Base-by-base conservation (phyloP, 64 coral and sea anemone genomes). In the Acropora tenuis region DNA sequence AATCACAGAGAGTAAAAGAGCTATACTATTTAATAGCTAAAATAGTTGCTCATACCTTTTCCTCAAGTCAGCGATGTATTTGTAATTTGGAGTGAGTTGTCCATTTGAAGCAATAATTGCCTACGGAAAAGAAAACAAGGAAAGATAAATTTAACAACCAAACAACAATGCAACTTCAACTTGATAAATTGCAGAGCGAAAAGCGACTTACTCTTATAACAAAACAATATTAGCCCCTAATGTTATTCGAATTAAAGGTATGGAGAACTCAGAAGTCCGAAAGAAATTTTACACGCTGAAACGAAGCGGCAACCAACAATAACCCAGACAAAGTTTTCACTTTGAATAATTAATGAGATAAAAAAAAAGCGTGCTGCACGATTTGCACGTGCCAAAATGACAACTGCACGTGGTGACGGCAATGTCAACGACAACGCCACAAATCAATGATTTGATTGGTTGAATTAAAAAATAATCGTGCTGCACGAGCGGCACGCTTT, bases 101-200 rank as follows among this genome's bases (percentile, higher is more conserved):
- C 94, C 94, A 92, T 99, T 99, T 40, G 97, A 99, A 2, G 97
- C 92, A 19, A 99, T 99, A 42, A 99, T 86, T 10, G 97, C 97
- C 97, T 99, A 43, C 17, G 1, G 44, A 55, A 76, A 74, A 41
- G 53, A 77, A 46, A 52, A 55, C 44, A 92, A 10, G 47, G 13
- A 82, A 4, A 61, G 13, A 8, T 6, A 10, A 11, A 8, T 11
- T 61, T 11, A 61, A 7, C 58, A 12, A 15, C 11, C 59, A 63
- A 63, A 13, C 9, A 63, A 8, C 10, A 63, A 13, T 63, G 59
- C 59, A 30, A 30, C 30, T 30, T 30, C 30, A 30, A 30, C 30
- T 30, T 30, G 30, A 30, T 30, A 30, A 30, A 30, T 30, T 30
- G 30, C 30, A 30, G 30, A 30, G 30, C 30, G 30, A 30, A 30